Evolutionary conservation across 2,113 vertebrate genomes (phyloP), one percentile per base, ranked within the genome.

Genomic region (Indri indri): DNA sequence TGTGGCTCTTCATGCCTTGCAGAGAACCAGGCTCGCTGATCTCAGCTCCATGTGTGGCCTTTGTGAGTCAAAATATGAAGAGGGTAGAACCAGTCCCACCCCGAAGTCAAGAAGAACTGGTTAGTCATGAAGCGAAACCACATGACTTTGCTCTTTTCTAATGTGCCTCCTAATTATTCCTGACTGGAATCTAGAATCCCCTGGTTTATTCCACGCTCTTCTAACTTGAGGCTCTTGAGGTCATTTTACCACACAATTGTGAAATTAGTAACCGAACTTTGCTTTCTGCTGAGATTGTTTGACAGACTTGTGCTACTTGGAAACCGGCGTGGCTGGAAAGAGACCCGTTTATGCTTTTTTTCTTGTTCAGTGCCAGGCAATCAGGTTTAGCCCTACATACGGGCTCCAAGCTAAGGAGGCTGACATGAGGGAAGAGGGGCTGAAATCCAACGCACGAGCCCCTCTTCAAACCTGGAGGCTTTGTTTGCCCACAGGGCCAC

Each of bases 221-320:
- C 68, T 40, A 32, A 59, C 68, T 61, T 8, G 66, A 59, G 66
- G 80, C 50, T 59, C 0, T 34, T 32, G 18, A 30, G 9, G 42
- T 92, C 74, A 25, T 92, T 95, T 90, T 57, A 68, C 37, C 65
- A 63, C 45, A 65, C 7, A 59, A 0, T 93, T 76, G 6, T 93
- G 71, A 94, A 94, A 81, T 77, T 18, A 73, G 47, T 77, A 57
- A 82, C 27, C 12, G 52, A 68, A 22, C 17, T 86, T 37, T 96
- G 65, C 82, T 93, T 59, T 73, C 84, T 94, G 76, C 27, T 50
- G 13, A 90, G 81, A 88, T 90, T 68, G 47, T 52, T 73, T 86
- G n/a, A 79, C n/a, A 70, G 32, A 68, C 54, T 74, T 65, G 63
- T 42, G 65, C 82, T 85, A 16, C 71, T 20, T 87, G 59, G 80